Evolutionary conservation across 37 sponge, comb jelly and placozoan species (phyloP).

Genomic region (Amphimedon queenslandica): DNA sequence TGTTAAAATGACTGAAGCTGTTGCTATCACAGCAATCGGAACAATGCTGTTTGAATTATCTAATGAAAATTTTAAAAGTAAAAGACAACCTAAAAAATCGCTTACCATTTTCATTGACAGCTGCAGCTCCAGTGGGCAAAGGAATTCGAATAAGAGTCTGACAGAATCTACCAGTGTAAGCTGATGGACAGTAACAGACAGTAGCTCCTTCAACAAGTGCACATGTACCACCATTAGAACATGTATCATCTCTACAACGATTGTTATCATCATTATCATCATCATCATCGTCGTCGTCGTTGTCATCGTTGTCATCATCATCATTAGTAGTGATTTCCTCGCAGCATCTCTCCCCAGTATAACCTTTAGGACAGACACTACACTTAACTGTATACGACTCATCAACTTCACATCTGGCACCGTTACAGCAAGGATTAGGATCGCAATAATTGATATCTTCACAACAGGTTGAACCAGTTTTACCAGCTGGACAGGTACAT

Average conservation of each 20-base stretch:
- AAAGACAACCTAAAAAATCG: too few relatives aligned
- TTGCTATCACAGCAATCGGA: too few relatives aligned
- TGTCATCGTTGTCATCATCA: too few relatives aligned
- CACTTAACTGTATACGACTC: neutral
- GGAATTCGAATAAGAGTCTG: too few relatives aligned
- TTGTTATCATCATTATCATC: too few relatives aligned
- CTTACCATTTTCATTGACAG: too few relatives aligned
- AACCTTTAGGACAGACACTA: neutral
- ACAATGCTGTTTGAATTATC: too few relatives aligned
- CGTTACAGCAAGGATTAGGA: neutral
- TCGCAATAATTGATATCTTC: neutral
- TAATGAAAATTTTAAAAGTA: too few relatives aligned
- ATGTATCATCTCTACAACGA: neutral
- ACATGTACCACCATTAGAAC: neutral
- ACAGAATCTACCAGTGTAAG: neutral
- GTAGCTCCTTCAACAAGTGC: neutral
- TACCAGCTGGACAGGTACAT: neutral
- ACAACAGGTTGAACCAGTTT: slow-evolving; percentile 3
- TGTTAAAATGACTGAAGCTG: too few relatives aligned
- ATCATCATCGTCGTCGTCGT: too few relatives aligned
- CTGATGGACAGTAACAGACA: neutral
- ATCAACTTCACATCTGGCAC: neutral
- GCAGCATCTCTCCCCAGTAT: neutral
- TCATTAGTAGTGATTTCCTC: too few relatives aligned
- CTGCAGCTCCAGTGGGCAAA: too few relatives aligned